These are phyloP conservation scores for Eonycteris spelaea DNA, from an alignment of 2,113 vertebrate genomes.

Conservation along the genomic window DNA sequence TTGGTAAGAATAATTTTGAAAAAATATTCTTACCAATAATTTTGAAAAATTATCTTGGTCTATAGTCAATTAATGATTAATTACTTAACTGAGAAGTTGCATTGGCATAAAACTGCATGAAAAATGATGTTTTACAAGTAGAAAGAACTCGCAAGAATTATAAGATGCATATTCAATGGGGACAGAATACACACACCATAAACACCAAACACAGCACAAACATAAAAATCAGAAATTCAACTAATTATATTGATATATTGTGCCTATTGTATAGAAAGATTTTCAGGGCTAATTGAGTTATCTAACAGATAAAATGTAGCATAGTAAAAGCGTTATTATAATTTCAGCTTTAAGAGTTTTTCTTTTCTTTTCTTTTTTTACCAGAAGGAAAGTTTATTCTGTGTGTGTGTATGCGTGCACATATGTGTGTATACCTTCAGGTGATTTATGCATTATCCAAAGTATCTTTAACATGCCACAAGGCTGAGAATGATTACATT, in stretches of 20 bases:
- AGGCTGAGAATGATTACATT: slow-evolving; percentile 41
- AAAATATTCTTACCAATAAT: too few species aligned
- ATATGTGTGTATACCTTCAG: background rate
- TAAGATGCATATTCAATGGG: background rate
- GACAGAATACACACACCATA: background rate
- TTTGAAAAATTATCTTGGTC: background rate
- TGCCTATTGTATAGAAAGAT: background rate
- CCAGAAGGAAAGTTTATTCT: background rate
- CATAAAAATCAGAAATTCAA: background rate
- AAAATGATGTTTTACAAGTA: background rate
- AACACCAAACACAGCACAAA: background rate
- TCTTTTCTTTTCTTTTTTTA: background rate
- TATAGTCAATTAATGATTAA: background rate
- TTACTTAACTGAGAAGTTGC: background rate
- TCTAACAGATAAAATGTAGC: background rate
- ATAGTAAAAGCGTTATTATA: background rate
- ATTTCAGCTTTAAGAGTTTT: background rate
- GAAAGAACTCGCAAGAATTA: background rate
- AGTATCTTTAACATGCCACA: slow-evolving; percentile 13
- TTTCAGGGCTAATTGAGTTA: background rate
- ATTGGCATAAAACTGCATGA: background rate
- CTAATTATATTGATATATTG: background rate
- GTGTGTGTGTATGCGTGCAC: background rate
- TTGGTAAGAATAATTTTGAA: background rate
- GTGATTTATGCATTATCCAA: slow-evolving; percentile 18